phyloP scores from a whole-genome alignment of 2,797 vertebrate genomes.

The Liasis olivaceus region DNA sequence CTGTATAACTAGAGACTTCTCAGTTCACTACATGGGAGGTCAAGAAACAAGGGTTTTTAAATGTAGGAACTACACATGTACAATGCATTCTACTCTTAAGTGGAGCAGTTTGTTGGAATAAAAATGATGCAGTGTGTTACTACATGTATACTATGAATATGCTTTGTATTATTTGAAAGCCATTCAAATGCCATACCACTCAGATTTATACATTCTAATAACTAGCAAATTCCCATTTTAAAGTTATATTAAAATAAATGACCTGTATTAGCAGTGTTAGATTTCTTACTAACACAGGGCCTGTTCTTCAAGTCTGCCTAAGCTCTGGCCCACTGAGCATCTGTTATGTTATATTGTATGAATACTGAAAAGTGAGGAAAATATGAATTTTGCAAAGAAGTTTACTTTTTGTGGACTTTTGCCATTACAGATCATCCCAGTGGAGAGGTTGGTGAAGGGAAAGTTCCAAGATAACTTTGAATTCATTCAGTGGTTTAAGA shows the following conservation, averaged over 20 bases:
- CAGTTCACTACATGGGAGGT: not conserved
- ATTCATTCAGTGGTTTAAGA: conserved; percentile 99
- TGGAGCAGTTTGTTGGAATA: not conserved
- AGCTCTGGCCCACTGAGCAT: not conserved
- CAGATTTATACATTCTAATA: not conserved
- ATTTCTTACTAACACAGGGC: too few relatives aligned
- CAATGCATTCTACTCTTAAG: not conserved
- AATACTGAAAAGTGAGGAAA: not conserved
- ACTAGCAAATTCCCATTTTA: not conserved
- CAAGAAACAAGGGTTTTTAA: not conserved
- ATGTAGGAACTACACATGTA: not conserved
- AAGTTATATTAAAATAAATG: not conserved
- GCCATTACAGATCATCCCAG: conserved; percentile 89
- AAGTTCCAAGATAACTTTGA: conserved; percentile 99
- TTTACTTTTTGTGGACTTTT: not conserved
- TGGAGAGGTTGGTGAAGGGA: conserved; percentile 95
- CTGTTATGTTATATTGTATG: not conserved
- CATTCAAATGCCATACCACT: not conserved
- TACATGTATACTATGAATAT: not conserved
- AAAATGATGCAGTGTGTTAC: not conserved
- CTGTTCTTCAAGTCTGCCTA: too few relatives aligned
- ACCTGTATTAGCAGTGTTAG: not conserved
- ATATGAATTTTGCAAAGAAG: not conserved
- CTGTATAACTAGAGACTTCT: not conserved
- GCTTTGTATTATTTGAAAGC: not conserved